phyloP scores from a whole-genome alignment of 1,140 invertebrate species.

The Coptotermes formosanus region DNA sequence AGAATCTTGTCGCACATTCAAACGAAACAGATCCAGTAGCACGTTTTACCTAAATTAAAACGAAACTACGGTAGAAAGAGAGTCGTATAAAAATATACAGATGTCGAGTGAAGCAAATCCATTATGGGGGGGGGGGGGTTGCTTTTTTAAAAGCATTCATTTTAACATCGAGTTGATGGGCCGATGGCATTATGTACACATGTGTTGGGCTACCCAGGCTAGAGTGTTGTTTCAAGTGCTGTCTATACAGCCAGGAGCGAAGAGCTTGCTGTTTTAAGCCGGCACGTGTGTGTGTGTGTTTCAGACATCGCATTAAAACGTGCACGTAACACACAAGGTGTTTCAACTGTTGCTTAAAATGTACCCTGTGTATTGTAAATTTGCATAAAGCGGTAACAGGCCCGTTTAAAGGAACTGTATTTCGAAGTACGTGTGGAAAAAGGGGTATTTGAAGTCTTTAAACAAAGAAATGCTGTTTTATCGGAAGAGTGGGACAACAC shows the following conservation, averaged over 20 bases:
- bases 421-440: too few relatives aligned
- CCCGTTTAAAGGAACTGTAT: too few relatives aligned
- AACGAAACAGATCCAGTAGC: neutral
- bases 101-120: neutral
- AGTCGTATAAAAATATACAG: neutral
- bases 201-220: neutral
- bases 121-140: neutral
- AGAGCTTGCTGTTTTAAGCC: neutral
- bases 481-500: too few relatives aligned
- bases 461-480: too few relatives aligned
- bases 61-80: neutral
- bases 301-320: too few relatives aligned
- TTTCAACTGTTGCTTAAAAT: neutral
- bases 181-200: conserved; percentile 1
- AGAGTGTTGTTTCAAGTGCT: neutral
- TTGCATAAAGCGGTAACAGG: too few relatives aligned
- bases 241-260: neutral
- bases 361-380: neutral
- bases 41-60: neutral
- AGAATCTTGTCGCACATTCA: neutral
- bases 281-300: neutral
- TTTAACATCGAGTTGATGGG: neutral
- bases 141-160: neutral
- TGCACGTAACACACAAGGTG: neutral
- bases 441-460: too few relatives aligned